Percentiles rank a stretch among this genome's conserved stretches.
phyloP scores from a whole-genome alignment of 1,140 invertebrate genomes.

The Hyles euphorbiae region DNA sequence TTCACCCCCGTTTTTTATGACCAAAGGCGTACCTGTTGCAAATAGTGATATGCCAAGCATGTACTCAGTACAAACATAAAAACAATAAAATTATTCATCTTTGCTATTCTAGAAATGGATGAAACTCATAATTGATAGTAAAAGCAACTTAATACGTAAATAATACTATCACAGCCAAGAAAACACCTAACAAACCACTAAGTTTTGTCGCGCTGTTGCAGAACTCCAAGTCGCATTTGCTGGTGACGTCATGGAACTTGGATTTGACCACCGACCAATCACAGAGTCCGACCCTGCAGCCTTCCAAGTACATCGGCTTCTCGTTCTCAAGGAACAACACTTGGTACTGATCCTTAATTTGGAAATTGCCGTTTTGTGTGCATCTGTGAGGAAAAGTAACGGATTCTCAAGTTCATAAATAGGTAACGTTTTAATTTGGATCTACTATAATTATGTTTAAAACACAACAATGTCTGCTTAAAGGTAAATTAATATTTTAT shows the following conservation, averaged over 20 bases:
- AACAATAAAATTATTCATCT: too few species aligned
- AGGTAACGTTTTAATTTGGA: too few species aligned
- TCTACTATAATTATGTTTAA: too few species aligned
- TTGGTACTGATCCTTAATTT: conserved; percentile 73
- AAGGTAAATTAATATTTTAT: too few species aligned
- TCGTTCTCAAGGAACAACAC: conserved; percentile 80
- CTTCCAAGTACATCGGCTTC: conserved; percentile 75
- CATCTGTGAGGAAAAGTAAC: conserved; percentile 65
- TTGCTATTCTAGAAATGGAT: neutral
- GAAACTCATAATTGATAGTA: neutral
- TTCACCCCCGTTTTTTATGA: too few species aligned
- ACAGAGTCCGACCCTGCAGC: conserved; percentile 79
- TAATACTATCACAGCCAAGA: neutral
- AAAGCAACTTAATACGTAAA: neutral
- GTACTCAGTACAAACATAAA: too few species aligned
- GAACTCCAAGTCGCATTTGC: conserved; percentile 58
- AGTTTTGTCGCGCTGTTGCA: conserved; percentile 47
- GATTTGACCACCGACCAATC: conserved; percentile 72
- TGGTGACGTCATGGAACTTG: conserved; percentile 41
- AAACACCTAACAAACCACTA: conserved; percentile 3
- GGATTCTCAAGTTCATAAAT: neutral
- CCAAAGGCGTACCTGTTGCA: too few species aligned
- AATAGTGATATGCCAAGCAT: too few species aligned
- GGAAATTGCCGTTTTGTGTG: conserved; percentile 58
- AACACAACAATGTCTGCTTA: too few species aligned